Evolutionary conservation across 2,888 invertebrate genomes (phyloP).

Genomic region (Lathronympha strigana): DNA sequence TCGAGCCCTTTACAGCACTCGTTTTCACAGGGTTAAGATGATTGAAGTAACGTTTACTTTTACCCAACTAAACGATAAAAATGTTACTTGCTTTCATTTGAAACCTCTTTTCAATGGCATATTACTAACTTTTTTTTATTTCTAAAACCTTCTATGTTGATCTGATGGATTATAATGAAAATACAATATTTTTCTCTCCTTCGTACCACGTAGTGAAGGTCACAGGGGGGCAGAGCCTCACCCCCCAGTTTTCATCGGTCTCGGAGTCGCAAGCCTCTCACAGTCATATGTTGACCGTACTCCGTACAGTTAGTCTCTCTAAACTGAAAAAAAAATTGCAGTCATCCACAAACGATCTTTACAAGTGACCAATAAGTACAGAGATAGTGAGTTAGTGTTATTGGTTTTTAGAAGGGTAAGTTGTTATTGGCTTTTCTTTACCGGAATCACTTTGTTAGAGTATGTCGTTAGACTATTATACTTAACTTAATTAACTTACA

Average conservation of each 20-base stretch:
- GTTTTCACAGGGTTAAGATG: no score
- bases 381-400: background rate
- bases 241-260: conserved; percentile 18
- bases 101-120: no score
- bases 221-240: conserved; percentile 25
- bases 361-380: background rate
- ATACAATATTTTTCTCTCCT: no score
- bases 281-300: conserved; percentile 16
- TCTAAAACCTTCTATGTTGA: no score
- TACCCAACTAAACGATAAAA: no score
- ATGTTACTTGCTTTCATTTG: no score
- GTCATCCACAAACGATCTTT: background rate
- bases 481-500: background rate
- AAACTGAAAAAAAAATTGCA: background rate
- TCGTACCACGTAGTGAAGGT: conserved; percentile 36
- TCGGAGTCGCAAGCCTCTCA: conserved; percentile 10
- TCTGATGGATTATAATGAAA: no score
- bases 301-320: conserved; percentile 7
- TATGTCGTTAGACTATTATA: background rate
- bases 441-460: background rate
- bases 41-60: no score
- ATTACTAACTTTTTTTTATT: no score
- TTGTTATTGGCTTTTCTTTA: background rate
- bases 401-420: conserved; percentile 1
- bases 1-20: no score